Evolutionary conservation across 2,113 vertebrate species (phyloP).

Genomic region (Perca schrenkii): DNA sequence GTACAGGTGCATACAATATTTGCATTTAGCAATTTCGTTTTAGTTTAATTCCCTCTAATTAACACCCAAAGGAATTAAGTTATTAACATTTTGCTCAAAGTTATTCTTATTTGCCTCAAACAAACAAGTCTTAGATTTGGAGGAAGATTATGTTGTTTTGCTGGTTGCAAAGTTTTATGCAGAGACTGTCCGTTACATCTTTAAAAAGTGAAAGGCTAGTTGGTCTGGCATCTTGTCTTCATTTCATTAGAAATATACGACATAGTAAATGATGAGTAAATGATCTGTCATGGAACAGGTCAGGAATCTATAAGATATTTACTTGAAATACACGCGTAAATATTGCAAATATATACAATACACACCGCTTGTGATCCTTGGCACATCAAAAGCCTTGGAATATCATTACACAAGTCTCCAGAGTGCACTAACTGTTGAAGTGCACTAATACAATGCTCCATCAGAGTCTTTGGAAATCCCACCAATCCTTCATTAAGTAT

Average conservation of each 20-base stretch:
- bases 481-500: constrained; percentile 67
- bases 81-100: neutral
- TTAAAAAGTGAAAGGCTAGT: neutral
- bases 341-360: neutral
- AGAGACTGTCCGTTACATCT: neutral
- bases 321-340: neutral
- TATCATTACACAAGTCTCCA: constrained; percentile 35
- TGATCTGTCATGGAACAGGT: neutral
- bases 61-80: neutral
- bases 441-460: constrained; percentile 44
- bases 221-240: neutral
- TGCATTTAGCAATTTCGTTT: neutral
- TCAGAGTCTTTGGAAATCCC: constrained; percentile 55
- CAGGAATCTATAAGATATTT: neutral
- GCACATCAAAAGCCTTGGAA: constrained; percentile 39
- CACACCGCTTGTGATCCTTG: neutral
- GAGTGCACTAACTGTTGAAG: constrained; percentile 32
- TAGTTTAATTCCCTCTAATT: neutral
- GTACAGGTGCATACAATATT: neutral
- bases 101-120: neutral
- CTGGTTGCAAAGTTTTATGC: neutral
- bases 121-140: neutral
- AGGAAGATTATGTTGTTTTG: neutral
- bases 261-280: neutral
- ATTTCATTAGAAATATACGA: neutral